Conservation (phyloP, 2,888 invertebrate species). For the Apodemia zela region DNA sequence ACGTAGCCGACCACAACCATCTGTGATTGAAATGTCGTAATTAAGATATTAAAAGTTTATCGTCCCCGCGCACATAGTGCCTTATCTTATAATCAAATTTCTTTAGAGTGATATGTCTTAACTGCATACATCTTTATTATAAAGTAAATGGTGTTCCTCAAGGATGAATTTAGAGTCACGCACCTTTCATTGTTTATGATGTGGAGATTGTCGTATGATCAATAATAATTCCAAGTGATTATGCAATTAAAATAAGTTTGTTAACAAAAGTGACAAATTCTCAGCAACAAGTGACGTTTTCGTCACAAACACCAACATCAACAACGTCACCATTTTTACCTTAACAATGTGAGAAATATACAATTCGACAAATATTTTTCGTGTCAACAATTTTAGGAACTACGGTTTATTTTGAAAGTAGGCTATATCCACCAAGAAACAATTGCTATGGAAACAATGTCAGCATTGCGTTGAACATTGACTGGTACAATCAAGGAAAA, state of each 20-base stretch:
- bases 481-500: slow-evolving; percentile 3
- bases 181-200: not conserved
- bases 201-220: not conserved
- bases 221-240: too few relatives aligned
- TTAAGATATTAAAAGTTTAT: too few relatives aligned
- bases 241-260: too few relatives aligned
- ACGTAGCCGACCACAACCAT: too few relatives aligned
- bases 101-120: too few relatives aligned
- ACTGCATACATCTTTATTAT: not conserved
- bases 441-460: not conserved
- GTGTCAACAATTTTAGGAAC: slow-evolving; percentile 11
- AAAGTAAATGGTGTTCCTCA: not conserved
- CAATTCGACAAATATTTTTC: slow-evolving; percentile 9
- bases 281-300: too few relatives aligned
- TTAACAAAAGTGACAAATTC: too few relatives aligned
- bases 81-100: too few relatives aligned
- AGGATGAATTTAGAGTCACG: not conserved
- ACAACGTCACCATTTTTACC: not conserved
- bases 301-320: too few relatives aligned
- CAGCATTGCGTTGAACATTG: not conserved
- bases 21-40: too few relatives aligned
- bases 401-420: slow-evolving; percentile 1
- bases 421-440: slow-evolving; percentile 5
- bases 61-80: too few relatives aligned
- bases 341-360: slow-evolving; percentile 8